Evolutionary conservation across 2,797 vertebrate genomes (phyloP).

Genomic region (Oreochromis grahami): DNA sequence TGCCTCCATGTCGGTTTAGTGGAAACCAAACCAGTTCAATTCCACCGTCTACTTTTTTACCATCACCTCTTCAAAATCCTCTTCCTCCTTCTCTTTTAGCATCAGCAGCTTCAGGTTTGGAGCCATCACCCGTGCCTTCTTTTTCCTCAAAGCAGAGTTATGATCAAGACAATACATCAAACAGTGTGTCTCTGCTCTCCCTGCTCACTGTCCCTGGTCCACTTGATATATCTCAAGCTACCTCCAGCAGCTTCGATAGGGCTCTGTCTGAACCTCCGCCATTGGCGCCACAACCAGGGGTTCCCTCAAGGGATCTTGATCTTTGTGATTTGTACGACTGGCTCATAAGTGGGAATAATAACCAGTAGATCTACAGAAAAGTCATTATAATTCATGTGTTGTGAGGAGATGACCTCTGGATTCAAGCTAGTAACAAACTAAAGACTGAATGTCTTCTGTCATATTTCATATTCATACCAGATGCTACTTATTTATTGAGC

Average conservation of each 20-base stretch:
- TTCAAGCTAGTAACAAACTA: neutral
- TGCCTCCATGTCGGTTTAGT: neutral
- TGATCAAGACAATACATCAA: neutral
- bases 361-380: conserved; percentile 1
- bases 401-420: neutral
- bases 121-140: neutral
- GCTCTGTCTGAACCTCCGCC: neutral
- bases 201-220: conserved; percentile 40
- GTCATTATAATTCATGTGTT: neutral
- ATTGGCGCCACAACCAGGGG: neutral
- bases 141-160: neutral
- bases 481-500: neutral
- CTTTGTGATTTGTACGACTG: conserved; percentile 53
- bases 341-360: conserved; percentile 24
- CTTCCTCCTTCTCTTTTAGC: neutral
- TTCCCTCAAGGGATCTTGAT: conserved; percentile 1
- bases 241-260: neutral
- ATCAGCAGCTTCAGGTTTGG: neutral
- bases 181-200: conserved; percentile 8
- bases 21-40: neutral
- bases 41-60: neutral
- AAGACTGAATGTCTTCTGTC: neutral
- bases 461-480: neutral
- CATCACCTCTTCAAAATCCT: neutral
- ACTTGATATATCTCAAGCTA: neutral